phyloP scores from a whole-genome alignment of 2,888 invertebrate species.

The Dolomedes plantarius region DNA sequence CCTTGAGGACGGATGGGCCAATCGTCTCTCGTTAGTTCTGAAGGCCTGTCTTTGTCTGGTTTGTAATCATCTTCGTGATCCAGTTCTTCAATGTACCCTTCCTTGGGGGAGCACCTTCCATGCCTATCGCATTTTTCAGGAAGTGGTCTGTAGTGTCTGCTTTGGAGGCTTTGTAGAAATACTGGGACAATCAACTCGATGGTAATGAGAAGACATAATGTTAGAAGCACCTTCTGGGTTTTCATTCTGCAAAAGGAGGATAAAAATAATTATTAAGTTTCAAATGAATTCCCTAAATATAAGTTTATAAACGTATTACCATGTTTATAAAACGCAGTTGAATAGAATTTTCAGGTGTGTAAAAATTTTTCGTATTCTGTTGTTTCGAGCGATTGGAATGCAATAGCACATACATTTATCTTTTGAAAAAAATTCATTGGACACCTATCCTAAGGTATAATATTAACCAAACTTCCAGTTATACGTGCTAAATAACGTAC shows the following conservation, averaged over 20 bases:
- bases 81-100: slow-evolving; percentile 13
- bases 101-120: slow-evolving; percentile 17
- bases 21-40: slow-evolving; percentile 18
- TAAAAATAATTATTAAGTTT: too few relatives aligned
- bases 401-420: too few relatives aligned
- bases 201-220: not conserved
- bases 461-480: too few relatives aligned
- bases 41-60: slow-evolving; percentile 22
- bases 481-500: too few relatives aligned
- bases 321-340: too few relatives aligned
- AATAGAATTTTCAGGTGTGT: too few relatives aligned
- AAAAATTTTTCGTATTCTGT: too few relatives aligned
- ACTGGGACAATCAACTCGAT: not conserved
- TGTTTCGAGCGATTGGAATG: too few relatives aligned
- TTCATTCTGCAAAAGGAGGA: not conserved
- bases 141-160: slow-evolving; percentile 4
- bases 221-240: not conserved
- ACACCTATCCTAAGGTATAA: too few relatives aligned
- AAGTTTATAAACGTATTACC: too few relatives aligned
- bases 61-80: slow-evolving; percentile 30
- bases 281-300: too few relatives aligned
- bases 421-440: too few relatives aligned
- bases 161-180: not conserved
- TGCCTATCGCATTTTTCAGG: slow-evolving; percentile 30
- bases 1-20: slow-evolving; percentile 10